These are phyloP conservation scores for Premnoplex brunnescens DNA, from an alignment of 2,797 vertebrate species.

Conservation along the genomic window DNA sequence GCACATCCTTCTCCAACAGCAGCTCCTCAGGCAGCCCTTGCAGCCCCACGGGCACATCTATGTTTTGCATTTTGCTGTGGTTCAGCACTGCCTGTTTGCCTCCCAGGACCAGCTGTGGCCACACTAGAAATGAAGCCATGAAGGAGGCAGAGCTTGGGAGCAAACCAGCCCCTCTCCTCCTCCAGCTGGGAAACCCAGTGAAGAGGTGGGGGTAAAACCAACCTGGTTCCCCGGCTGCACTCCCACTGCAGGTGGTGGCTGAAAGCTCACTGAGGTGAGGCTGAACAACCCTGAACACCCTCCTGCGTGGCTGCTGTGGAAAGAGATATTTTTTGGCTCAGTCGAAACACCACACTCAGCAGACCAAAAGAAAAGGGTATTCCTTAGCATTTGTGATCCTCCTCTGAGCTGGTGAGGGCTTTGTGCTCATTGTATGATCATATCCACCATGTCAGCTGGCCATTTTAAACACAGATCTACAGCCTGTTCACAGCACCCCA, in stretches of 20 bases:
- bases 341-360: neutral
- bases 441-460: neutral
- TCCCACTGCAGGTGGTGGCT: neutral
- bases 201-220: neutral
- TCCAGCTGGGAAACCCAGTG: neutral
- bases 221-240: accelerated
- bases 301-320: neutral
- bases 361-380: neutral
- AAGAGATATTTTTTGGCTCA: neutral
- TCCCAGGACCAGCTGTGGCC: neutral
- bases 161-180: neutral
- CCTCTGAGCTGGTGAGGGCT: neutral
- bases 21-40: accelerated
- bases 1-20: neutral
- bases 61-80: neutral
- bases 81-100: neutral
- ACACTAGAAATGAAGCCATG: neutral
- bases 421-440: accelerated
- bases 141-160: neutral
- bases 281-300: neutral
- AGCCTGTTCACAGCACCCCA: neutral
- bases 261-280: neutral
- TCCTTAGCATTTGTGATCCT: neutral
- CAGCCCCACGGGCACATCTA: accelerated
- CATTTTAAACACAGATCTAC: neutral